Conservation (phyloP, 2,797 vertebrate genomes). For the Alcedo quadribrachys region DNA sequence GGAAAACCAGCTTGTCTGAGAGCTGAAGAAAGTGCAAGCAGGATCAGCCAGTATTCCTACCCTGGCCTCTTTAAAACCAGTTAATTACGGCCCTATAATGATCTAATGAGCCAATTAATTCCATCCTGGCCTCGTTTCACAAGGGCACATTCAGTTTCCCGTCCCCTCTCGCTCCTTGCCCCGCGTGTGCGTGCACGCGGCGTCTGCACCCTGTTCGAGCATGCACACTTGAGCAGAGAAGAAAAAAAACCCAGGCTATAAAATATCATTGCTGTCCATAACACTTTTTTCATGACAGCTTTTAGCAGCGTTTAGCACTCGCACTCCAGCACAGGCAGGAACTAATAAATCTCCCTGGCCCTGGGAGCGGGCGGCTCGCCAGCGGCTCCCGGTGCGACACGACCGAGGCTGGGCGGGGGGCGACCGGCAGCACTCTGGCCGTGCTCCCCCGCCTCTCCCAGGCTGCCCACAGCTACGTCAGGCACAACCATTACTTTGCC, state of each 20-base stretch:
- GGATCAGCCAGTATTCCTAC: background rate
- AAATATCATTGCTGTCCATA: background rate
- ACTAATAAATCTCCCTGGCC: background rate
- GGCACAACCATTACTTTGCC: background rate
- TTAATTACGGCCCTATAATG: background rate
- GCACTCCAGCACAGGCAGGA: background rate
- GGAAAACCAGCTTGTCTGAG: background rate
- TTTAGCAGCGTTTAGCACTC: background rate
- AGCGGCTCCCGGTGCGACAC: background rate
- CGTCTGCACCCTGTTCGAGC: background rate
- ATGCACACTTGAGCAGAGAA: background rate
- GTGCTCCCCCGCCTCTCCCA: fast-evolving
- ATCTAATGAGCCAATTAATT: background rate
- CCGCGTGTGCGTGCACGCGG: fast-evolving
- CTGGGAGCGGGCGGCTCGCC: fast-evolving
- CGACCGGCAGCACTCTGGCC: fast-evolving
- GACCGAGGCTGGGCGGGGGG: fast-evolving
- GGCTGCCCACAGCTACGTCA: background rate
- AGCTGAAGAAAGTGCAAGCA: background rate
- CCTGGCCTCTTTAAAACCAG: background rate
- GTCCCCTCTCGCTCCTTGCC: background rate
- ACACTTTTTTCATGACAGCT: background rate
- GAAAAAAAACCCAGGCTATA: background rate
- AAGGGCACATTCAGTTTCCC: background rate
- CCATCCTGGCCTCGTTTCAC: background rate